Base-by-base conservation (phyloP, 1,140 invertebrate genomes). In the Trichonephila clavata region DNA sequence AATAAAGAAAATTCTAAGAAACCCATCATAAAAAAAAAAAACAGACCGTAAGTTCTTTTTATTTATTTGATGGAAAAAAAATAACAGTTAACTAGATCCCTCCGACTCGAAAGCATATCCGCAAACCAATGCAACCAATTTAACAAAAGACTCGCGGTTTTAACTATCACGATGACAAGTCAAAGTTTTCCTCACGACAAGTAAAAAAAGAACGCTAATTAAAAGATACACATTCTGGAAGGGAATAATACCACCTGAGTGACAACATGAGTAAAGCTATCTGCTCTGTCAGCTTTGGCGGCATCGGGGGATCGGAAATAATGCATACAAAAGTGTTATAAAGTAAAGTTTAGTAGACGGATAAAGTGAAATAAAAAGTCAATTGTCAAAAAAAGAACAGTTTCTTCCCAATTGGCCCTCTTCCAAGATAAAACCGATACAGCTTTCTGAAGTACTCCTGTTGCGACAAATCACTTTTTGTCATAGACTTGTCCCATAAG, bases 381-480 rank as follows among this genome's bases (percentile, higher is more conserved):
- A 77, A 71, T 16, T 71, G 24, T 39, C 68, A 77, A 77, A 77
- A 77, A 68, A 68, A 24, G 27, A 32, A 32, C 24, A 32, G 24
- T 59, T 84, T 50, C n/a, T 84, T 84, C 43, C 27, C 43, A 2
- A 57, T 84, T 84, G 81, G 81, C 81, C 43, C 21, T n/a, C 81
- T 21, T 59, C 81, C 81, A 84, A 84, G 50, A 50, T 50, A 57
- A 84, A 84, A 84, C 20, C 5, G 81, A 84, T 84, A 84, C 81
- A 84, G 81, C 43, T 50, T 57, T 8, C 21, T 2, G 10, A 84
- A 84, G 57, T 57, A 14, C 81, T 84, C 10, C 57, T 84, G 81
- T 59, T 84, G 43, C 39, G 20, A 84, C 81, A 57, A 84, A 84
- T 84, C 81, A 59, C 81, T 84, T 84, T 84, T 84, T 84, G 81